Evolutionary conservation across 1,140 invertebrate species (phyloP), one percentile per base, ranked within the genome.

Genomic region (Philaenus spumarius): DNA sequence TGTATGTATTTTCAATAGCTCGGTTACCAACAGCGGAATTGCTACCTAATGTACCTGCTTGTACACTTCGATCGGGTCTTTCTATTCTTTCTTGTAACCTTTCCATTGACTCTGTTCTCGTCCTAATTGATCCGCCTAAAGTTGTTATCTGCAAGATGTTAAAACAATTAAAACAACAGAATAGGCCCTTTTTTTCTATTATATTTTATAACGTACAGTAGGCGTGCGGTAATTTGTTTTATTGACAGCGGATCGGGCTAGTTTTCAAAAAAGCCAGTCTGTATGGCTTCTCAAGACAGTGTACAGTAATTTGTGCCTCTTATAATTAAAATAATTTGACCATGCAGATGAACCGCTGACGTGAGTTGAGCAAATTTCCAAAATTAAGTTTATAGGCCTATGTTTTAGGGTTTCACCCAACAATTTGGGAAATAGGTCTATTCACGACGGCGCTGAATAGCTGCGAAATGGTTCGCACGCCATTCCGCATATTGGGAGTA

Each of bases 1-100:
- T 85, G 66, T 87, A 87, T 34, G 84, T 80, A 69, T 87, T 87
- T 67, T 87, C 84, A 42, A 87, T 76, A 23, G 85, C 85, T 66
- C 85, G 73, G 20, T 53, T 58, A 15, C 57, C 56, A 15, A 74
- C 75, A 34, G 75, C 75, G 22, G 81, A 79, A 53, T 79, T 67
- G 39, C 71, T 69, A 17, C n/a, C 71, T 67, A 48, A 71, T 71
- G 39, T 66, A 67, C 2, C 68, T 62, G 42, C 61, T 67, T 22
- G 12, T n/a, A n/a, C n/a, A n/a, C n/a, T n/a, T n/a, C 15, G 48
- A 17, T 20, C 7, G 1, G 15, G 24, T 20, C 17, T 14, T 15
- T 51, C 52, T 71, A 69, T 67, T 78, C 74, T 60, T 74, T 75
- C 75, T 64, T 78, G 80, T 48, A 86, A 69, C 67, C 82, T 77